Base-by-base conservation (phyloP, 1,140 invertebrate genomes). In the Ceratosolen fusciceps region DNA sequence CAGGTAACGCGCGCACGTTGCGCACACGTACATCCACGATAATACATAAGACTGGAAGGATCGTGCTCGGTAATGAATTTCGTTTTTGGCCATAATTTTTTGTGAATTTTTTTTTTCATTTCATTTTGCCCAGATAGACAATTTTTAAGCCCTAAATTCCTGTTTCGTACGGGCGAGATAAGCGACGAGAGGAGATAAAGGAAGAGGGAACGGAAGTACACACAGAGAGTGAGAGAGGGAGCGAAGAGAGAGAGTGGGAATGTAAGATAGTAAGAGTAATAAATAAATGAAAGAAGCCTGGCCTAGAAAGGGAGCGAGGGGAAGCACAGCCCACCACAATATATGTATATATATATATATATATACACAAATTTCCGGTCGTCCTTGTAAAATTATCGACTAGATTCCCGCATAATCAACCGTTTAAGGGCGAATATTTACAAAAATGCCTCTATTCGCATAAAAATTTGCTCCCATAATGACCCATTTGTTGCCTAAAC, bases 111-210 rank as follows among this genome's bases (percentile, higher is more conserved):
- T 26, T n/a, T n/a, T n/a, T n/a, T n/a, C n/a, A n/a, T n/a, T n/a
- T n/a, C n/a, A n/a, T n/a, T n/a, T n/a, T n/a, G n/a, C n/a, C 34
- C 16, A 56, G 1, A 58, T n/a, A 67, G 2, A 39, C 21, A 19
- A 67, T 67, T 70, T 47, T 58, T 58, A 77, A 77, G 67, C 37
- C 49, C n/a, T 29, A 78, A 78, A 78, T 78, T 72, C 37, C 71
- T 56, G 29, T 34, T n/a, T 14, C 47, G 47, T n/a, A n/a, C n/a
- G n/a, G n/a, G n/a, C n/a, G n/a, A n/a, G n/a, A n/a, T n/a, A n/a
- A n/a, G n/a, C n/a, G n/a, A n/a, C n/a, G n/a, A n/a, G n/a, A n/a
- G n/a, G n/a, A n/a, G n/a, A 3, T 19, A n/a, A 21, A 16, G 37
- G 12, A 19, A 34, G 39, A 19, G 21, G 10, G 21, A 54, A 54